Conservation (phyloP, 2,888 invertebrate genomes). For the Dexiosoma caninum region DNA sequence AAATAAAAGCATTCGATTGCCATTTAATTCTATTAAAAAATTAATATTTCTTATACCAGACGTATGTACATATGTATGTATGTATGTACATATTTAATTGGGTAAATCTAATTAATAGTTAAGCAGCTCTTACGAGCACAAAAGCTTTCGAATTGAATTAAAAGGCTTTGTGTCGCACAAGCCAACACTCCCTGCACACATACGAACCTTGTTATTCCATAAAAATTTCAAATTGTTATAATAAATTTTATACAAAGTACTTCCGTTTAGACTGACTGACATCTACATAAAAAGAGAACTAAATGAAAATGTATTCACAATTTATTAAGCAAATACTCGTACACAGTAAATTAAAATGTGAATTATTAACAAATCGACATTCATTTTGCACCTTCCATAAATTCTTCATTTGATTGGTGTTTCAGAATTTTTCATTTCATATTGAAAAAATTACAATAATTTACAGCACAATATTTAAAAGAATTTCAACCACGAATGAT, state of each 20-base stretch:
- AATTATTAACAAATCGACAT: background rate
- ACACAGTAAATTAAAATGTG: background rate
- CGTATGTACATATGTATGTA: too few species aligned
- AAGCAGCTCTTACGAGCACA: background rate
- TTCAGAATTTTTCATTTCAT: background rate
- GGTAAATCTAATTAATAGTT: background rate
- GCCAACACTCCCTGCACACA: conserved; percentile 7
- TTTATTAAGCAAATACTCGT: background rate
- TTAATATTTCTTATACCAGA: too few species aligned
- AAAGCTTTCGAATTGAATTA: background rate
- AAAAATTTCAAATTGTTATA: background rate
- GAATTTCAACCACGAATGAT: too few species aligned
- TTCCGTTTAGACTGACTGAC: conserved; percentile 31
- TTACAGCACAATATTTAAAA: too few species aligned
- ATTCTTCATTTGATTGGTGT: background rate
- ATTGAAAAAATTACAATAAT: background rate
- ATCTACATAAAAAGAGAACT: background rate
- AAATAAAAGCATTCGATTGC: background rate
- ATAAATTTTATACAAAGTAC: conserved; percentile 11
- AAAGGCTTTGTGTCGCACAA: background rate
- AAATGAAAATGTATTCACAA: background rate
- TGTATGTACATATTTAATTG: conserved; percentile 56
- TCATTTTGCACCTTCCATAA: background rate
- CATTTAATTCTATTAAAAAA: too few species aligned
- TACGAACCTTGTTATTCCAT: conserved; percentile 35